Conservation (phyloP, 2,888 invertebrate genomes). For the Tenthredo amoena region DNA sequence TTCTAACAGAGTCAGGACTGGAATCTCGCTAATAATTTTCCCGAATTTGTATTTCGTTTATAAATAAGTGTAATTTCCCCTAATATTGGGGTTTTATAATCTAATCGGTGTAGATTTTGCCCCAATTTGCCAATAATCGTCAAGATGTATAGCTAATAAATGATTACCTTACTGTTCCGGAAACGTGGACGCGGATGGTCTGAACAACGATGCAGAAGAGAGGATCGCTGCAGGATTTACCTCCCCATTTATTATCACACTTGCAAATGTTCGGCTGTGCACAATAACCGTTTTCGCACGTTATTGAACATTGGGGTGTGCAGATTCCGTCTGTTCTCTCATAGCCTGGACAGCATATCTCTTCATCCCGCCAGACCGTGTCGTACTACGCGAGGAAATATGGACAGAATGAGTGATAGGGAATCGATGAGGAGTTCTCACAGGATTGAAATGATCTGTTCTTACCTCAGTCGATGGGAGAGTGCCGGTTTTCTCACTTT, state of each 20-base stretch:
- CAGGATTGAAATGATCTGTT: not conserved
- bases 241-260: slow-evolving; percentile 68
- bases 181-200: not conserved
- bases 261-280: slow-evolving; percentile 51
- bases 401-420: not conserved
- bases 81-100: not conserved
- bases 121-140: not conserved
- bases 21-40: not conserved
- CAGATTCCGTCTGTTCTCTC: not conserved
- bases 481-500: not conserved
- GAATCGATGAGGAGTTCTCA: not conserved
- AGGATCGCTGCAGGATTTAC: slow-evolving; percentile 61
- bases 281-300: not conserved
- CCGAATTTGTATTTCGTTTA: not conserved
- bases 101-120: not conserved
- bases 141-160: not conserved
- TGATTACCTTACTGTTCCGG: not conserved
- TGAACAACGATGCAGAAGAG: slow-evolving; percentile 57
- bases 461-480: not conserved
- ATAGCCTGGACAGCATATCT: not conserved
- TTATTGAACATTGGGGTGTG: not conserved
- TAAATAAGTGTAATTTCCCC: not conserved
- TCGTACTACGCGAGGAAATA: not conserved
- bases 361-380: not conserved
- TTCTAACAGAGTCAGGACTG: not conserved